These are phyloP conservation scores for Drosophila seclusa DNA, from an alignment of 2,888 invertebrate species.

Conservation along the genomic window DNA sequence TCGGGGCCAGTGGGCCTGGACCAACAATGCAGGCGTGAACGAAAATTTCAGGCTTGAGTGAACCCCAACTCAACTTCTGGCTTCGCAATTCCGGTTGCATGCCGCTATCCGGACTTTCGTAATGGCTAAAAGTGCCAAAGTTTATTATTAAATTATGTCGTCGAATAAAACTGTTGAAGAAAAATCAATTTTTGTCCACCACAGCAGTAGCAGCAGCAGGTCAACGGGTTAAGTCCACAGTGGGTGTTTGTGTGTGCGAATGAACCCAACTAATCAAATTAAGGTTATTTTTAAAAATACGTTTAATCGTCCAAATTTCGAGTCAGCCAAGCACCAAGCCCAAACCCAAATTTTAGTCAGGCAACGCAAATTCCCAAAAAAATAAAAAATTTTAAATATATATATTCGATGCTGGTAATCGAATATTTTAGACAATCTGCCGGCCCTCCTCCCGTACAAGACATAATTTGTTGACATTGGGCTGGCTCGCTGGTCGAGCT, in stretches of 20 bases:
- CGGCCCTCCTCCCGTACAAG: slow-evolving; percentile 1
- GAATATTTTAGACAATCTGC: slow-evolving; percentile 56
- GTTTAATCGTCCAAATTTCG: slow-evolving; percentile 35
- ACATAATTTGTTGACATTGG: slow-evolving; percentile 25
- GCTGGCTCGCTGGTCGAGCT: slow-evolving; percentile 69
- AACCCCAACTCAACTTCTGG: slow-evolving; percentile 37
- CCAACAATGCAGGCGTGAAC: slow-evolving; percentile 71
- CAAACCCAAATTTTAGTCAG: slow-evolving; percentile 11
- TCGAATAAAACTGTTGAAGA: slow-evolving; percentile 69
- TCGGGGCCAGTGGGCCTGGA: slow-evolving; percentile 37
- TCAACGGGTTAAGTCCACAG: slow-evolving; percentile 20
- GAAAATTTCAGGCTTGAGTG: slow-evolving; percentile 74
- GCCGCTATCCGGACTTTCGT: slow-evolving; percentile 36
- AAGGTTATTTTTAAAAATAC: slow-evolving; percentile 63
- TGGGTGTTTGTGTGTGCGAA: slow-evolving; percentile 48
- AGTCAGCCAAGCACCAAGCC: slow-evolving; percentile 16
- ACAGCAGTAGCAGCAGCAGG: slow-evolving; percentile 4
- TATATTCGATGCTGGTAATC: slow-evolving; percentile 72
- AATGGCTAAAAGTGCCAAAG: slow-evolving; percentile 75
- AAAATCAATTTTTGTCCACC: slow-evolving; percentile 70
- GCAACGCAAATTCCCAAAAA: slow-evolving; percentile 40
- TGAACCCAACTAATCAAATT: slow-evolving; percentile 77
- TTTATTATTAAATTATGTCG: slow-evolving; percentile 77
- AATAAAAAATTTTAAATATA: neutral
- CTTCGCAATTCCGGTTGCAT: slow-evolving; percentile 44